Evolutionary conservation across 2,888 invertebrate genomes (phyloP).

Genomic region (Leptopterna dolabrata): DNA sequence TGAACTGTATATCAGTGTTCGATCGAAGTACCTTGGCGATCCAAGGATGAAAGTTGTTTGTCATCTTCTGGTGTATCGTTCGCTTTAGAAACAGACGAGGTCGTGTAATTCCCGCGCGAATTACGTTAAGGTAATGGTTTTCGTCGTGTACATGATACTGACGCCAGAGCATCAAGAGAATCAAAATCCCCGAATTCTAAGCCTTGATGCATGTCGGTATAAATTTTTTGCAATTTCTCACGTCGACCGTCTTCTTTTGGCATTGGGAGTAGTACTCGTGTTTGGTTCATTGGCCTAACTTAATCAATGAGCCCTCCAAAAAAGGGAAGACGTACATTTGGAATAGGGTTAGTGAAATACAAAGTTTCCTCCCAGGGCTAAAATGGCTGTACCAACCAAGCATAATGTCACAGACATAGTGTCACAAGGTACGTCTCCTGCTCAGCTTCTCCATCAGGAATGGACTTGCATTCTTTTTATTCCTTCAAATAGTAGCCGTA

Average conservation of each 20-base stretch:
- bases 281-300: neutral
- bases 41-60: conserved; percentile 63
- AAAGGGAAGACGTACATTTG: too few relatives aligned
- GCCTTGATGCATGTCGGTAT: too few relatives aligned
- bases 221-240: neutral
- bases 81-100: too few relatives aligned
- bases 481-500: too few relatives aligned
- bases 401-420: too few relatives aligned
- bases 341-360: too few relatives aligned
- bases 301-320: too few relatives aligned
- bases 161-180: neutral
- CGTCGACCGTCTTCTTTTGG: neutral
- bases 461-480: too few relatives aligned
- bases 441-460: too few relatives aligned
- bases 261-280: neutral
- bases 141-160: neutral
- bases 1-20: conserved; percentile 61
- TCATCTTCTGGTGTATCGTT: conserved; percentile 59
- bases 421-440: too few relatives aligned
- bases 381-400: too few relatives aligned
- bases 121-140: conserved; percentile 61
- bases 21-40: conserved; percentile 59
- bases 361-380: too few relatives aligned
- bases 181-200: neutral
- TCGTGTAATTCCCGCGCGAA: conserved; percentile 60